Evolutionary conservation across 2,888 invertebrate genomes (phyloP), one percentile per base, ranked within the genome.

Genomic region (Folsomia candida): DNA sequence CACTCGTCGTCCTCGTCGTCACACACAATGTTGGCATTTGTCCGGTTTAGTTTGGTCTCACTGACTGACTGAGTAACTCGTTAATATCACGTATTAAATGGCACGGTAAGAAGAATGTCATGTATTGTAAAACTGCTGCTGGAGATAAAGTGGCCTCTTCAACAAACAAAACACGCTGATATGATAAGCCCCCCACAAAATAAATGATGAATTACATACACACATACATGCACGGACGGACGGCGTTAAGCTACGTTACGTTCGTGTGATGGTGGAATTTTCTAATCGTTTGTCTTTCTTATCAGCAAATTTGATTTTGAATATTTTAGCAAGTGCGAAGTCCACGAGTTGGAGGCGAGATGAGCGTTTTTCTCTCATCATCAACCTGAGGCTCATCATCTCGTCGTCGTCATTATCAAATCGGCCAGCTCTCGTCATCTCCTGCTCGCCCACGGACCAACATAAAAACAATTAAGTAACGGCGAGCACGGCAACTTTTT

Each of bases 291-390:
- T 37, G 37, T n/a, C n/a, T n/a, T 70, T 62, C 37, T 64, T 64
- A 64, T 64, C 51, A 51, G 24, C 37, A 64, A 64, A 51, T 51
- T 64, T 24, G 62, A 57, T 57, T 37, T 69, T 64, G 68, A 63
- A 69, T 69, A 69, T 69, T 69, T 67, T 63, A 67, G 65, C 67
- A 68, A 58, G 68, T 68, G 68, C 65, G 68, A 68, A 71, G 68
- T 68, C 59, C 62, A 26, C 6, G n/a, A 29, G 4, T n/a, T n/a
- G n/a, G n/a, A n/a, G n/a, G n/a, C n/a, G n/a, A n/a, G n/a, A n/a
- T n/a, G n/a, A n/a, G n/a, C n/a, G n/a, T n/a, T n/a, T n/a, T n/a
- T n/a, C n/a, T n/a, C n/a, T 54, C 59, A 59, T 59, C 25, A 59
- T 24, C 25, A 59, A 20, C 14, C 25, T 59, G 25, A 59, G 26